Conservation (phyloP, 2,113 vertebrate species). For the Nettapus auritus region DNA sequence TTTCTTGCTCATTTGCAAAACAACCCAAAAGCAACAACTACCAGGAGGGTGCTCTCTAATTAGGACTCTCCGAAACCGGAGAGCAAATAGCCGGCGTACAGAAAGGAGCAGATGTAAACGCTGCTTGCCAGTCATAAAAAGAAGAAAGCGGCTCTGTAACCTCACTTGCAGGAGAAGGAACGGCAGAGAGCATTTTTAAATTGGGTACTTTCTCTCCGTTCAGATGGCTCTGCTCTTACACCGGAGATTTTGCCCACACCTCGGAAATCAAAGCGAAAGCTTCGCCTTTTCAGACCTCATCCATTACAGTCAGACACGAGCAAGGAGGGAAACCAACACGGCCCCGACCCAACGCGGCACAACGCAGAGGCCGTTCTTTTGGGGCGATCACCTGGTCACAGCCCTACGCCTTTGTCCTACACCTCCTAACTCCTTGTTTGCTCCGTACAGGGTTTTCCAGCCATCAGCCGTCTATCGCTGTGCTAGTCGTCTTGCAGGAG, state of each 20-base stretch:
- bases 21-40: slow-evolving; percentile 74
- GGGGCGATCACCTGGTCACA: slow-evolving; percentile 67
- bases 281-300: slow-evolving; percentile 39
- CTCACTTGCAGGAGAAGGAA: slow-evolving; percentile 26
- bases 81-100: slow-evolving; percentile 32
- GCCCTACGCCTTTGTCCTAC: slow-evolving; percentile 71
- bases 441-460: slow-evolving; percentile 76
- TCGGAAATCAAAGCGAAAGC: slow-evolving; percentile 40
- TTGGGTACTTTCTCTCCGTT: slow-evolving; percentile 35
- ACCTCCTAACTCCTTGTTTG: slow-evolving; percentile 76
- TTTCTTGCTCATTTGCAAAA: slow-evolving; percentile 81
- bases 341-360: not conserved
- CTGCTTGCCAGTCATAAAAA: slow-evolving; percentile 47
- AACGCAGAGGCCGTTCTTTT: not conserved
- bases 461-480: slow-evolving; percentile 73
- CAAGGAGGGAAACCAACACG: not conserved
- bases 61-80: slow-evolving; percentile 51
- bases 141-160: slow-evolving; percentile 30
- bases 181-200: not conserved
- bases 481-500: slow-evolving; percentile 78
- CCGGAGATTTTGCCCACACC: slow-evolving; percentile 9
- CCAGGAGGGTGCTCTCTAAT: slow-evolving; percentile 66
- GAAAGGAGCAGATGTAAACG: slow-evolving; percentile 23
- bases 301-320: not conserved
- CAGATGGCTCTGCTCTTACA: not conserved